Evolutionary conservation across 1,140 invertebrate genomes (phyloP), one percentile per base, ranked within the genome.

Genomic region (Nylanderia fulva): DNA sequence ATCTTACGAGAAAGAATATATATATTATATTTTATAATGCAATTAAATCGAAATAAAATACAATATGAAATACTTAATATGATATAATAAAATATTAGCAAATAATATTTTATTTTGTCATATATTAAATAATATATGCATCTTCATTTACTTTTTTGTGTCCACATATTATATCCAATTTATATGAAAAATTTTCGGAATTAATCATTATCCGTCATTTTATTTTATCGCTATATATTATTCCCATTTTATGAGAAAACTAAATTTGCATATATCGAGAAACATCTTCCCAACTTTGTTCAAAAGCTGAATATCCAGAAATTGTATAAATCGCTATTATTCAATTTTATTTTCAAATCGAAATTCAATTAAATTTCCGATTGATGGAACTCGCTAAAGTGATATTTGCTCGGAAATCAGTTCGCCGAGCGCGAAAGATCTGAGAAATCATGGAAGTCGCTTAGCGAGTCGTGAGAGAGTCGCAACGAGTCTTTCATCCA

Each of bases 381-480:
- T 77, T 33, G n/a, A n/a, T 36, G 7, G 0, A 54, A n/a, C 33
- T 54, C 24, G 33, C 11, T 1, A 27, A 18, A 54, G 27, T 21
- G 45, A 18, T 6, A 33, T 36, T 21, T 52, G 29, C 7, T 4
- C 66, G 7, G 4, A 21, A 24, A 21, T 58, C 36, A 21, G 7
- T 5, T 45, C 2, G 29, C 27, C 4, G 27, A 71, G 18, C 27
- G 36, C 27, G 13, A 27, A 60, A 24, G 6, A 60, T 45, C 9
- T 21, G 54, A 82, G 71, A 82, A 82, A 72, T 72, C 66, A 82
- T 72, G 52, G 13, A 82, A 82, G 58, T 82, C 54, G 52, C 52
- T 71, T 42, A 82, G 52, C 24, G 24, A 58, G n/a, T 82, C 77
- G 77, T 82, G 66, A 82, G 77, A 82, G 18, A 58, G 66, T 72